phyloP scores from a whole-genome alignment of 2,113 vertebrate genomes.

The Poeciliopsis turrubarensis region DNA sequence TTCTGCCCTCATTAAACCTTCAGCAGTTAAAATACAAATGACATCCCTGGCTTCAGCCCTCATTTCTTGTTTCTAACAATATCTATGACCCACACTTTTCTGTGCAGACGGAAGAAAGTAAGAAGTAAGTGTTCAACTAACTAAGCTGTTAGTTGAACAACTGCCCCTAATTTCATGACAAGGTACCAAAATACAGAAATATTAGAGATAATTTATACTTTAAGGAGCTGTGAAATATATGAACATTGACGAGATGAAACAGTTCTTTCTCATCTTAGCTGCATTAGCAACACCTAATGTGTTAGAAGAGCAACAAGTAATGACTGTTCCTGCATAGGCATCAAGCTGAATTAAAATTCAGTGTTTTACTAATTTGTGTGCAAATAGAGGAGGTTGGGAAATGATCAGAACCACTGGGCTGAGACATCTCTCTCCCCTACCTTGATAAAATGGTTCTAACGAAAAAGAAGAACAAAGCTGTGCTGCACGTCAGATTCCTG shows the following conservation, averaged over 20 bases:
- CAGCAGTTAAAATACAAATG: background rate
- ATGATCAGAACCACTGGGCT: conserved; percentile 16
- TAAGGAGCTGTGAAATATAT: background rate
- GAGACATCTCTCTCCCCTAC: conserved; percentile 25
- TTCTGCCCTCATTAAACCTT: background rate
- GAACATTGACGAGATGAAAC: background rate
- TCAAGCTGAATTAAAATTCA: conserved; percentile 1
- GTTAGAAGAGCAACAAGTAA: background rate
- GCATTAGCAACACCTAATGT: background rate
- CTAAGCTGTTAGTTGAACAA: too few relatives aligned
- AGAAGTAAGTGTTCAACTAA: too few relatives aligned
- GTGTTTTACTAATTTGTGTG: conserved; percentile 6
- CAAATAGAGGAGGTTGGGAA: background rate
- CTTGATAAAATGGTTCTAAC: conserved; percentile 18
- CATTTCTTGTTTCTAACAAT: background rate
- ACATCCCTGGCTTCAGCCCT: background rate
- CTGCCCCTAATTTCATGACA: too few relatives aligned
- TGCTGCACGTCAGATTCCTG: conserved; percentile 48
- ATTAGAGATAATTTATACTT: background rate
- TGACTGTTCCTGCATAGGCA: background rate
- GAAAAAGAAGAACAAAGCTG: conserved; percentile 47
- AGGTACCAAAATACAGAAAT: background rate
- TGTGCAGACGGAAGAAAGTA: too few relatives aligned
- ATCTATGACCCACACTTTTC: too few relatives aligned
- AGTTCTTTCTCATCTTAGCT: background rate